phyloP scores from a whole-genome alignment of 1,140 invertebrate genomes.

The Heliconius hewitsoni region DNA sequence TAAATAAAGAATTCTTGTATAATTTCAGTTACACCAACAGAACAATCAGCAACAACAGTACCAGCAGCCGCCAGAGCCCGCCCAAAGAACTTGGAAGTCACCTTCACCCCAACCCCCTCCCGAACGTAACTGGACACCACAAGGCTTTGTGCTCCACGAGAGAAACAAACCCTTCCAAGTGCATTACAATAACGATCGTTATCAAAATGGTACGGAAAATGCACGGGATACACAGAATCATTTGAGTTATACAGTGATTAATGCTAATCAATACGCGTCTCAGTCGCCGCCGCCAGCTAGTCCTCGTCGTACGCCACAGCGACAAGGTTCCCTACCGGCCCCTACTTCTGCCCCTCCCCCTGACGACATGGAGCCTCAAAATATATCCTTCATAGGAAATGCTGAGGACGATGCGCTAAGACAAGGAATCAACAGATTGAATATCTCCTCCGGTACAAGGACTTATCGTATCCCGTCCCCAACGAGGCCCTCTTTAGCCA shows the following conservation, averaged over 20 bases:
- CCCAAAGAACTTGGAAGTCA: conserved; percentile 68
- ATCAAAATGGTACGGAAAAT: conserved; percentile 73
- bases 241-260: conserved; percentile 75
- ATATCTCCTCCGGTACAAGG: conserved; percentile 92
- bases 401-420: conserved; percentile 82
- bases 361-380: conserved; percentile 94
- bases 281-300: conserved; percentile 62
- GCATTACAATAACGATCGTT: conserved; percentile 64
- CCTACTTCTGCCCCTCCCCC: conserved; percentile 82
- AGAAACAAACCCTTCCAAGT: conserved; percentile 60
- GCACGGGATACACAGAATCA: conserved; percentile 62
- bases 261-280: conserved; percentile 55
- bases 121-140: conserved; percentile 65
- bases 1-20: not conserved
- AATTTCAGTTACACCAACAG: conserved; percentile 62
- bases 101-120: conserved; percentile 62
- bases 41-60: conserved; percentile 56
- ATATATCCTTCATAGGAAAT: conserved; percentile 94
- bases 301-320: conserved; percentile 68
- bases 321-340: conserved; percentile 70
- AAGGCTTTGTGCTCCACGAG: conserved; percentile 73
- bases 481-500: conserved; percentile 87
- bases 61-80: conserved; percentile 42
- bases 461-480: conserved; percentile 94
- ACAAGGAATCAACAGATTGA: conserved; percentile 86